phyloP scores from a whole-genome alignment of 1,140 invertebrate genomes.

The Trachymyrmex cornetzi region DNA sequence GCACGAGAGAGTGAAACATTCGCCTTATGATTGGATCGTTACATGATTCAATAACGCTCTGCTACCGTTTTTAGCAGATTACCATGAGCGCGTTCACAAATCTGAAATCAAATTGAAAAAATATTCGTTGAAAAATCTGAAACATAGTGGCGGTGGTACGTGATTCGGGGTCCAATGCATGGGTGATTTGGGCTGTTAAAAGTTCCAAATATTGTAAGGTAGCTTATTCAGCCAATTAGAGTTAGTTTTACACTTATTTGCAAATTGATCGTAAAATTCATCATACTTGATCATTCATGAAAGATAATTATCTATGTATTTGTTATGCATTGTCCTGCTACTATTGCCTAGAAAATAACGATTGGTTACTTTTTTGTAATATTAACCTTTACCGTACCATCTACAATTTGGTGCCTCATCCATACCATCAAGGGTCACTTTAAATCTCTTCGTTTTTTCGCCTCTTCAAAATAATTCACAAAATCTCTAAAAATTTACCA shows the following conservation, averaged over 20 bases:
- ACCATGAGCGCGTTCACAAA: constrained; percentile 18
- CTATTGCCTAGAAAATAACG: constrained; percentile 22
- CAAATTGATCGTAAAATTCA: constrained; percentile 50
- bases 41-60: constrained; percentile 48
- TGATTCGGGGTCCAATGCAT: neutral
- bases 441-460: too few relatives aligned
- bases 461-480: too few relatives aligned
- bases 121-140: constrained; percentile 35
- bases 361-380: too few relatives aligned
- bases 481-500: too few relatives aligned
- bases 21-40: constrained; percentile 54
- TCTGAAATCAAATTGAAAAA: constrained; percentile 57
- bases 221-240: constrained; percentile 37
- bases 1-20: constrained; percentile 38
- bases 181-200: constrained; percentile 30
- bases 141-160: neutral
- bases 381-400: too few relatives aligned
- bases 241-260: constrained; percentile 40
- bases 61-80: constrained; percentile 58
- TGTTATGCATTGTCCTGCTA: neutral
- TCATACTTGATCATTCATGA: constrained; percentile 58
- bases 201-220: neutral
- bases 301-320: neutral
- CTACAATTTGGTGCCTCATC: too few relatives aligned
- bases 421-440: too few relatives aligned